phyloP scores from a whole-genome alignment of 2,113 vertebrate genomes.

The Dolichallabes microphthalmus region DNA sequence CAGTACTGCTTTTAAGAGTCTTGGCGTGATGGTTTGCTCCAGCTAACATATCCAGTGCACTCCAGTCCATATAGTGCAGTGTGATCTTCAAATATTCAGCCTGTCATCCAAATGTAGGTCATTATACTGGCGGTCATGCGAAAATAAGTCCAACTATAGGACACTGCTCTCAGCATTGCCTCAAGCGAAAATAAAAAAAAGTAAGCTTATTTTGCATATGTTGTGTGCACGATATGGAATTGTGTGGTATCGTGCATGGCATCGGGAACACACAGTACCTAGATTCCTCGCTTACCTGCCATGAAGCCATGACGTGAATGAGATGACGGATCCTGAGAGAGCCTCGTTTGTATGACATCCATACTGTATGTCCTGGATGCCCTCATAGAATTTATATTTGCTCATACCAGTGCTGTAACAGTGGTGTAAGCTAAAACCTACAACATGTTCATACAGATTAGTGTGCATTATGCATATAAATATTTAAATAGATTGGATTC shows the following conservation, averaged over 20 bases:
- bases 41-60: background rate
- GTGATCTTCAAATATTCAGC: background rate
- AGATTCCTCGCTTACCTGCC: slow-evolving; percentile 61
- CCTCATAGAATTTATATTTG: background rate
- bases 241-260: slow-evolving; percentile 45
- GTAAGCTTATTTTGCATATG: slow-evolving; percentile 19
- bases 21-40: background rate
- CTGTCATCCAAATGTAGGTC: background rate
- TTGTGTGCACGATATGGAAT: slow-evolving; percentile 52
- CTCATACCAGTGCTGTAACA: background rate
- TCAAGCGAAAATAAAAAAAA: background rate
- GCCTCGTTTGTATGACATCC: background rate
- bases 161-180: background rate
- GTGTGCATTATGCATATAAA: background rate
- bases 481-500: background rate
- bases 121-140: background rate
- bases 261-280: slow-evolving; percentile 52
- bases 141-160: slow-evolving; percentile 4
- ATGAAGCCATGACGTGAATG: slow-evolving; percentile 51
- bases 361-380: background rate
- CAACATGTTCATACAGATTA: background rate
- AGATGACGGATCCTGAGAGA: slow-evolving; percentile 57
- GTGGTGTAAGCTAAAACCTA: background rate
- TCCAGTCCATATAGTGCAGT: background rate
- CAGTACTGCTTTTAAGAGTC: slow-evolving; percentile 29